A percentile compares a stretch with the other conserved stretches of the same genome.
phyloP scores from a whole-genome alignment of 1,140 invertebrate genomes.

The Apis mellifera region DNA sequence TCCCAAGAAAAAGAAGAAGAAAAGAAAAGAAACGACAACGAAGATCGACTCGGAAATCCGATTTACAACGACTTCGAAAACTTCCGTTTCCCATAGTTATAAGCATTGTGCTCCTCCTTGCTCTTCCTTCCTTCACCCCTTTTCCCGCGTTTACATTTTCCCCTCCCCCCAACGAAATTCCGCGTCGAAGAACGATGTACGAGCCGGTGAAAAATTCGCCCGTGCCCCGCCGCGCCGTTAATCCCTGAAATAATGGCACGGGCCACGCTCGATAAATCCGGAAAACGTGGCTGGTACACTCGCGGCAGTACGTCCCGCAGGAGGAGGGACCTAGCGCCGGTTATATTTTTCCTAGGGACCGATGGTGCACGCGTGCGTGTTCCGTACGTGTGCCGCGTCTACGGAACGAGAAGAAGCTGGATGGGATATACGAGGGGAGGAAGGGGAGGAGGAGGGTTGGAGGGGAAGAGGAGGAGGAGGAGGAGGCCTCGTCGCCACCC shows the following conservation, averaged over 20 bases:
- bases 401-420: conserved; percentile 63
- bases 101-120: neutral
- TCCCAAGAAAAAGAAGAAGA: too few relatives aligned
- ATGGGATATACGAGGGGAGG: conserved; percentile 57
- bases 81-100: conserved; percentile 22
- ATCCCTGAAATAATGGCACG: conserved; percentile 69
- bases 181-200: conserved; percentile 43
- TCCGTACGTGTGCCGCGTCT: conserved; percentile 51
- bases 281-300: conserved; percentile 46
- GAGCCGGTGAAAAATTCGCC: conserved; percentile 53
- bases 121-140: neutral
- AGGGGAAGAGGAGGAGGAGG: conserved; percentile 46
- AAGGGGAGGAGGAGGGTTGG: conserved; percentile 31
- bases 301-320: conserved; percentile 44
- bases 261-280: conserved; percentile 69
- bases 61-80: too few relatives aligned
- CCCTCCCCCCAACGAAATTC: neutral
- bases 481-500: conserved; percentile 1
- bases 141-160: conserved; percentile 30
- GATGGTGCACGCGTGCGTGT: conserved; percentile 60
- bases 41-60: conserved; percentile 62
- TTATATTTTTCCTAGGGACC: conserved; percentile 50
- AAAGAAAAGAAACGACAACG: neutral
- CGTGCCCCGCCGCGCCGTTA: conserved; percentile 48
- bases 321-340: conserved; percentile 50